Evolutionary conservation across 2,888 invertebrate genomes (phyloP).

Genomic region (Acrocyrtus sp.): DNA sequence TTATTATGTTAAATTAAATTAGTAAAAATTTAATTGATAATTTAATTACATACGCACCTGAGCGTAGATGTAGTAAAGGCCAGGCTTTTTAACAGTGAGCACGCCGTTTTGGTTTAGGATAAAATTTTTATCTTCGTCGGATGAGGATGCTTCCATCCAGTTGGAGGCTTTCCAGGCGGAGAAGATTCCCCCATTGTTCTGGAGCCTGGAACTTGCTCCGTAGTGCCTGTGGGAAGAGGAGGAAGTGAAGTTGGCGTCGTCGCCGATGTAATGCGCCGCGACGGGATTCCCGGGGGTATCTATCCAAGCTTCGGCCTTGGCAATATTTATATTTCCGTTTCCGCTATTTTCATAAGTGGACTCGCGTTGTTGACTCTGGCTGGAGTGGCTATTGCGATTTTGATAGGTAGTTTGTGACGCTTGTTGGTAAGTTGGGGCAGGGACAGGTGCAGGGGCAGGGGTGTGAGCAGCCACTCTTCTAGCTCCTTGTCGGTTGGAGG

Average conservation of each 20-base stretch:
- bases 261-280: conserved; percentile 74
- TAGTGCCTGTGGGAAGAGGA: conserved; percentile 69
- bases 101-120: conserved; percentile 69
- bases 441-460: too few species aligned
- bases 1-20: too few species aligned
- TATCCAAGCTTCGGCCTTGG: conserved; percentile 62
- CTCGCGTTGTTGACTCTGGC: too few species aligned
- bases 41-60: conserved; percentile 73
- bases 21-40: too few species aligned
- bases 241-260: conserved; percentile 72
- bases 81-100: conserved; percentile 76
- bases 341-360: too few species aligned
- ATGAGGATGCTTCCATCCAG: conserved; percentile 69
- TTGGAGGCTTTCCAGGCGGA: conserved; percentile 75
- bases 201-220: conserved; percentile 75
- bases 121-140: conserved; percentile 55
- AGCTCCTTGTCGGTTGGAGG: conserved; percentile 14
- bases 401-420: too few species aligned
- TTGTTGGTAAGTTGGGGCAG: too few species aligned
- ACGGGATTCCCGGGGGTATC: conserved; percentile 66
- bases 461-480: conserved; percentile 34
- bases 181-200: conserved; percentile 73
- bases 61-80: conserved; percentile 81
- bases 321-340: conserved; percentile 61
- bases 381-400: too few species aligned